Evolutionary conservation across 1,140 invertebrate genomes (phyloP).

Genomic region (Nomia melanderi): DNA sequence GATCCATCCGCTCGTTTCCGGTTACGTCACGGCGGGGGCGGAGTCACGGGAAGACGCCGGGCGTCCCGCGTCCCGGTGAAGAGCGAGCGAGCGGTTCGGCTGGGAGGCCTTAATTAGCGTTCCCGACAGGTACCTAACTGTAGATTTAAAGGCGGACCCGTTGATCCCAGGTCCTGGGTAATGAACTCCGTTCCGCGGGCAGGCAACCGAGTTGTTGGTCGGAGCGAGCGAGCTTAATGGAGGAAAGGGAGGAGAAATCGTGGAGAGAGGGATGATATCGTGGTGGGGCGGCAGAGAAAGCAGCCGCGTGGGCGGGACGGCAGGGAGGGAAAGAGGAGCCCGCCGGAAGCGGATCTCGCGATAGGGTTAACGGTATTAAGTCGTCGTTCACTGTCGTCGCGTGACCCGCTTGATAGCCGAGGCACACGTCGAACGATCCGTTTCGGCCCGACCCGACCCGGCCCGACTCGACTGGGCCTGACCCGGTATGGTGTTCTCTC

Average conservation of each 20-base stretch:
- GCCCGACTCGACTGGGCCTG: constrained; percentile 3
- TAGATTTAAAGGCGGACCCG: constrained; percentile 65
- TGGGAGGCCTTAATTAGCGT: constrained; percentile 64
- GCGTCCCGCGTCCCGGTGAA: constrained; percentile 31
- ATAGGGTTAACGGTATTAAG: constrained; percentile 68
- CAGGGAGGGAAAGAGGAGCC: constrained; percentile 35
- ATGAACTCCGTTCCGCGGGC: constrained; percentile 57
- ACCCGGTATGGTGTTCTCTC: neutral
- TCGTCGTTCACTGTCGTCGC: constrained; percentile 60
- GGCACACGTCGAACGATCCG: constrained; percentile 32
- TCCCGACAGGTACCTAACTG: constrained; percentile 65
- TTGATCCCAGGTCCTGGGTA: constrained; percentile 61
- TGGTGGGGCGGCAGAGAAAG: constrained; percentile 34
- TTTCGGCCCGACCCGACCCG: constrained; percentile 7
- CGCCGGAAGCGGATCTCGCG: constrained; percentile 68
- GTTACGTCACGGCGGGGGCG: constrained; percentile 11
- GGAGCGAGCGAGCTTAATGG: neutral
- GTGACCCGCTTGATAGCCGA: constrained; percentile 58
- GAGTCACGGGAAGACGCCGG: neutral
- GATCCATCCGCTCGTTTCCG: constrained; percentile 16
- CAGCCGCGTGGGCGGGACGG: constrained; percentile 34
- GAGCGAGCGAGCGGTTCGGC: constrained; percentile 54
- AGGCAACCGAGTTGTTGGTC: too few species aligned
- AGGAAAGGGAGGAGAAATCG: neutral
- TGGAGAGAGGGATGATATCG: neutral